Base-by-base conservation (phyloP, 1,140 invertebrate genomes). In the Melanaphis sacchari region DNA sequence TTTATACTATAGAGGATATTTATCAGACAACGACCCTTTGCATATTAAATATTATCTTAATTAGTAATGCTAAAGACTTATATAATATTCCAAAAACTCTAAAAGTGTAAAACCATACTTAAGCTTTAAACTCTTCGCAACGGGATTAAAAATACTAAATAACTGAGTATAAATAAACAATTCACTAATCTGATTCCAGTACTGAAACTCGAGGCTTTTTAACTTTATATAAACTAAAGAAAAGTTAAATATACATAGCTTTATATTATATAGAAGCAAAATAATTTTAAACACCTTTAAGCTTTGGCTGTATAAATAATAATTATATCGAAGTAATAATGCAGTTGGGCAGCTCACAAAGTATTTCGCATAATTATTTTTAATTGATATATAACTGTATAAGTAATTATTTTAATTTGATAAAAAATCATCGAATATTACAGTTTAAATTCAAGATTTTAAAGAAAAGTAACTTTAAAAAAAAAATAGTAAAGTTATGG, bases 1-100 rank as follows among this genome's bases (percentile, higher is more conserved):
- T 66, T 66, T n/a, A n/a, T n/a, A n/a, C 18, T 21, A n/a, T 76
- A 76, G 18, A 76, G 59, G 15, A 76, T 76, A 76, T 76, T 76
- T 76, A 76, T 76, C 31, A 76, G 31, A 76, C n/a, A 76, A 6
- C 18, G 31, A 18, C 24, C 38, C 82, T n/a, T 43, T 26, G 24
- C 41, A 87, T 26, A 87, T 87, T 87, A 87, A 87, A 87, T 87
- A 87, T 87, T n/a, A 46, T 46, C 84, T 26, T 87, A 87, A 46
- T 87, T 43, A 87, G 41, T 43, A 46, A 87, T 87, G 41, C 38
- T 41, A 26, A 84, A 38, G 40, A 84, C 22, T 87, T 87, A 46
- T 87, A 87, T 43, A 87, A 87, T 87, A 46, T 46, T 46, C 26
- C 31, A 31, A 87, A 87, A 36, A 46, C 38, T 87, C 84, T 43